Conservation (phyloP, 2,888 invertebrate species). For the Ptychoptera albimana region DNA sequence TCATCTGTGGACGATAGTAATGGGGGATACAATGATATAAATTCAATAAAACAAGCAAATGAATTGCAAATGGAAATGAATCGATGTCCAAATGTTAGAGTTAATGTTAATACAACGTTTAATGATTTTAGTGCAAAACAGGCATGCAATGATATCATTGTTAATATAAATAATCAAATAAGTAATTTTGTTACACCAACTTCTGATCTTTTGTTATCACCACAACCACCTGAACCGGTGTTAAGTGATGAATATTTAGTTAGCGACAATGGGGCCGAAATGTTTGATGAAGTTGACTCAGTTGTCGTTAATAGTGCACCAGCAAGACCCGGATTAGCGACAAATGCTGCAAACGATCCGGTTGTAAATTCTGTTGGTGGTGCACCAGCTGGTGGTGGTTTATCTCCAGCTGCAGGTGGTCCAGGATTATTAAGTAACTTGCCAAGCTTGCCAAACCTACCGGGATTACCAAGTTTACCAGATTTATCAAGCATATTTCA, state of each 20-base stretch:
- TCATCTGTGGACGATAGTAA: too few species aligned
- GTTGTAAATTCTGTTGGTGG: not conserved
- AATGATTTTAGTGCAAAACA: conserved; percentile 3
- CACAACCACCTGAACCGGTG: not conserved
- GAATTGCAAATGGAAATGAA: too few species aligned
- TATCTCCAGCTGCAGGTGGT: conserved; percentile 1
- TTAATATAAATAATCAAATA: conserved; percentile 5
- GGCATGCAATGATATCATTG: conserved; percentile 7
- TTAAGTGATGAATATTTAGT: not conserved
- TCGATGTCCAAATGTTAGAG: too few species aligned
- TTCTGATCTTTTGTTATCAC: too few species aligned
- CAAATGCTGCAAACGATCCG: not conserved
- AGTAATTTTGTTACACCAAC: too few species aligned
- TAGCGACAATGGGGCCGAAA: not conserved
- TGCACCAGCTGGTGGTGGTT: conserved; percentile 1
- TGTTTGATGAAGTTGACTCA: not conserved
- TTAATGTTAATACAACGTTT: too few species aligned
- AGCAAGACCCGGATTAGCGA: not conserved
- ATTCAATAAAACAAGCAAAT: too few species aligned
- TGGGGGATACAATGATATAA: too few species aligned
- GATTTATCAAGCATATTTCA: too few species aligned
- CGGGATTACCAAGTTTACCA: not conserved
- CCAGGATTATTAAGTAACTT: not conserved
- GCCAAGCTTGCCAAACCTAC: not conserved
- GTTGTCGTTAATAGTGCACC: not conserved